These are phyloP conservation scores for Glaucidium brasilianum DNA, from an alignment of 2,113 vertebrate species.

Conservation along the genomic window DNA sequence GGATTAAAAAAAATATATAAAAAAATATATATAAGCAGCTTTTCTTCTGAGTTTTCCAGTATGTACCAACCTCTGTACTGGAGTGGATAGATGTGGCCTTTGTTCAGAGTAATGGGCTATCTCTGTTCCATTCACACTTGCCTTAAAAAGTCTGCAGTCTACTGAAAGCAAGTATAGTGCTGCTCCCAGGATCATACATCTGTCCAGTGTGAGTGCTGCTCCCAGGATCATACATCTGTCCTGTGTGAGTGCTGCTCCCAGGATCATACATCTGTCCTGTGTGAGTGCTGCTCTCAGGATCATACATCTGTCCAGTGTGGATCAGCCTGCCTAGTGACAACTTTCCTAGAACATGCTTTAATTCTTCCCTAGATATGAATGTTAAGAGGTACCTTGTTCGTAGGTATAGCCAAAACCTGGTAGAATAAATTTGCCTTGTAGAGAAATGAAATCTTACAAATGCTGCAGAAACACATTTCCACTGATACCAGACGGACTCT, in stretches of 20 bases:
- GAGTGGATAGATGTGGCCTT: not conserved
- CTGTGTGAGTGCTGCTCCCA: not conserved
- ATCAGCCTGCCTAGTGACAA: not conserved
- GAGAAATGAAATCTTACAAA: not conserved
- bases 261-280: too few species aligned
- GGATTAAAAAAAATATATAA: too few species aligned
- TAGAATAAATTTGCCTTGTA: not conserved
- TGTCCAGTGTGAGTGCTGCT: not conserved
- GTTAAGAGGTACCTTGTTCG: not conserved
- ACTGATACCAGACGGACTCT: not conserved
- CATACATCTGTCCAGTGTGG: not conserved
- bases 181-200: not conserved
- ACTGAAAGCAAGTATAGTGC: not conserved
- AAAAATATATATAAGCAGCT: too few species aligned
- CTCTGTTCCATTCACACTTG: not conserved
- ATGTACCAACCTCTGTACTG: not conserved
- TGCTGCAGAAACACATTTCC: not conserved
- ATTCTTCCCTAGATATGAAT: not conserved
- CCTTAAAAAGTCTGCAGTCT: not conserved
- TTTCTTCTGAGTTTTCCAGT: not conserved
- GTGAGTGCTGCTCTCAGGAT: not conserved
- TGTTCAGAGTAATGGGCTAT: not conserved
- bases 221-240: not conserved
- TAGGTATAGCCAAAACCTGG: not conserved
- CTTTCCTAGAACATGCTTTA: not conserved